A percentile compares a stretch with the other conserved stretches of the same genome.
These are phyloP conservation scores for Saxidomus purpurata DNA, from an alignment of 1,140 invertebrate genomes.

Conservation along the genomic window DNA sequence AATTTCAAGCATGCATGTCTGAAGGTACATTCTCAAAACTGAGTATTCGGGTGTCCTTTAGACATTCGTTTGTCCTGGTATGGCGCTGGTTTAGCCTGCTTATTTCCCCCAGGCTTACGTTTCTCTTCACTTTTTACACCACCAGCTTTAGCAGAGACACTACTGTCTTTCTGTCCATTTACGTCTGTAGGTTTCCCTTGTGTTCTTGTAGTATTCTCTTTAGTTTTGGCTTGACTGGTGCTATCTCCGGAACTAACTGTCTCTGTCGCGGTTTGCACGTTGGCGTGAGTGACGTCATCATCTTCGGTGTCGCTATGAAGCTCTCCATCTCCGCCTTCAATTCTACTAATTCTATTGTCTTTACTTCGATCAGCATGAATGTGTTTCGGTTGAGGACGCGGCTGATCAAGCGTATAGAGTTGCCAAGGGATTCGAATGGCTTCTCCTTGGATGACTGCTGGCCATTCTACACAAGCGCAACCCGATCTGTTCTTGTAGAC, in stretches of 20 bases:
- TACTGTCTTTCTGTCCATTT: neutral
- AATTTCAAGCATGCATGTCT: too few species aligned
- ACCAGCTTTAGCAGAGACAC: neutral
- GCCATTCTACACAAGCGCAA: slow-evolving; percentile 38
- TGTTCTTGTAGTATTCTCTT: neutral
- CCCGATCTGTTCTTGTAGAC: neutral
- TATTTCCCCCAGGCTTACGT: too few species aligned
- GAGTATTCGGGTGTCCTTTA: too few species aligned
- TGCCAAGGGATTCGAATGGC: neutral
- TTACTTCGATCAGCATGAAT: neutral
- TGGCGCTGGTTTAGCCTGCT: too few species aligned
- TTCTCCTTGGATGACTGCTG: slow-evolving; percentile 31
- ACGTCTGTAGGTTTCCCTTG: neutral
- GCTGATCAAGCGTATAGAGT: neutral
- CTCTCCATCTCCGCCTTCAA: neutral
- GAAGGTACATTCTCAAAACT: too few species aligned
- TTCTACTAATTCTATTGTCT: neutral
- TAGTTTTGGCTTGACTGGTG: neutral
- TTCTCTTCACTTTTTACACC: neutral
- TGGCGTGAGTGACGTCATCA: neutral
- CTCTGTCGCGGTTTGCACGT: neutral
- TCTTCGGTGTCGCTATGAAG: neutral
- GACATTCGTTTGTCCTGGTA: too few species aligned
- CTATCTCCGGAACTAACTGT: neutral
- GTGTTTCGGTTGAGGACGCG: neutral